Percentiles rank a stretch among this genome's conserved stretches.
Evolutionary conservation across 2,797 vertebrate species (phyloP).

Genomic region (Lepus oiostolus): DNA sequence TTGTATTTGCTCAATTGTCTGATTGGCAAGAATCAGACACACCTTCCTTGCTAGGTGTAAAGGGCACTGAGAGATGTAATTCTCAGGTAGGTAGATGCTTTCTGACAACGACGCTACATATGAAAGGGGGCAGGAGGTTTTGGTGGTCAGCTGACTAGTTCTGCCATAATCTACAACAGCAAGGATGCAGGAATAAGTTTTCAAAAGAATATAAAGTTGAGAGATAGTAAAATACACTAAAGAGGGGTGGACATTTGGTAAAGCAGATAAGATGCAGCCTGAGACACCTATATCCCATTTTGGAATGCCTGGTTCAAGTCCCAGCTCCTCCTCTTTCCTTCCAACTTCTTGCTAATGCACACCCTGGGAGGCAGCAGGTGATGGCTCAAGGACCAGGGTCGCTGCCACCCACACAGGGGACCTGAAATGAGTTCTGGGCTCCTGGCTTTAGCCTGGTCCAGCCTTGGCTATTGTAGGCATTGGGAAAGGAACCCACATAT

Average conservation of each 20-base stretch:
- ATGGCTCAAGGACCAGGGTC: too few species aligned
- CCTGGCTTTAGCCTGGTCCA: too few species aligned
- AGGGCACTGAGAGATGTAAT: background rate
- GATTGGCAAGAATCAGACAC: background rate
- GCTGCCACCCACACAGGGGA: too few species aligned
- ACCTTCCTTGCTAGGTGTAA: background rate
- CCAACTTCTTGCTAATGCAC: too few species aligned
- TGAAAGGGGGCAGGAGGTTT: background rate
- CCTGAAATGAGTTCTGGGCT: too few species aligned
- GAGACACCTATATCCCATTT: too few species aligned
- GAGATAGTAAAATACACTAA: background rate
- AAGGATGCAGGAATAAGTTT: slow-evolving; percentile 6
- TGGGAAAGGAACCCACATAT: too few species aligned
- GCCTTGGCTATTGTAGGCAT: too few species aligned
- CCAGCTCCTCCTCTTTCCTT: too few species aligned
- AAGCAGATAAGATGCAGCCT: too few species aligned
- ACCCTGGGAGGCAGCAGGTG: too few species aligned
- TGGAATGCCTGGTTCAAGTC: too few species aligned
- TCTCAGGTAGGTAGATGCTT: background rate
- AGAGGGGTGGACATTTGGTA: background rate
- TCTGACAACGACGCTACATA: background rate
- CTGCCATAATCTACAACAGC: background rate
- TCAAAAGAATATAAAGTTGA: background rate
- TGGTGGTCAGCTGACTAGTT: background rate
- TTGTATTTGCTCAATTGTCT: background rate